These are phyloP conservation scores for Astreopora myriophthalma DNA, from an alignment of 64 coral and sea anemone genomes.

Conservation along the genomic window DNA sequence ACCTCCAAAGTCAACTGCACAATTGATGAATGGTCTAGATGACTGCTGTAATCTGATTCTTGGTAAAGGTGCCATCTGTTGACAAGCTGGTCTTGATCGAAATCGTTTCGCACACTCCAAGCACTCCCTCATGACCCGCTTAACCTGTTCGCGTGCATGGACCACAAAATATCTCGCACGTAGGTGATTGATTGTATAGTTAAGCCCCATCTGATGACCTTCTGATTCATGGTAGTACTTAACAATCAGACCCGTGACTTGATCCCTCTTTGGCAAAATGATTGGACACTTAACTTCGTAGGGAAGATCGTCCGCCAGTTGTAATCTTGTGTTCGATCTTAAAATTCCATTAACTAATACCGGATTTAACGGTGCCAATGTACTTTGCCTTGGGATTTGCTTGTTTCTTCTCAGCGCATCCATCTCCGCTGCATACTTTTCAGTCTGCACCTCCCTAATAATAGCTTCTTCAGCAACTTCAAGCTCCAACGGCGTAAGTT, in stretches of 20 bases:
- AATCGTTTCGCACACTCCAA: background rate
- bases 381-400: background rate
- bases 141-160: conserved; percentile 35
- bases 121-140: background rate
- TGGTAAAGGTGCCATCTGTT: conserved; percentile 41
- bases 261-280: conserved; percentile 67
- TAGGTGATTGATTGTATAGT: conserved; percentile 70
- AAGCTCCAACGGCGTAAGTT: conserved; percentile 57
- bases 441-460: conserved; percentile 58
- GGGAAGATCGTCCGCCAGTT: conserved; percentile 35
- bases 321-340: conserved; percentile 68
- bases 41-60: background rate
- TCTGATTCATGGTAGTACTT: conserved; percentile 57
- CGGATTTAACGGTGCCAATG: conserved; percentile 39
- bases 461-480: conserved; percentile 37
- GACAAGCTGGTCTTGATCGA: background rate
- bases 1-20: conserved; percentile 43
- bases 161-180: conserved; percentile 46
- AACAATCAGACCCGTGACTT: conserved; percentile 50
- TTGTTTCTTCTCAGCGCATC: background rate
- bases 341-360: conserved; percentile 30
- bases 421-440: conserved; percentile 50
- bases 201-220: conserved; percentile 64
- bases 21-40: conserved; percentile 34
- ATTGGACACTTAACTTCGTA: conserved; percentile 63